A percentile compares a stretch with the other conserved stretches of the same genome.
These are phyloP conservation scores for Spodoptera littoralis DNA, from an alignment of 2,888 invertebrate genomes.

Conservation along the genomic window DNA sequence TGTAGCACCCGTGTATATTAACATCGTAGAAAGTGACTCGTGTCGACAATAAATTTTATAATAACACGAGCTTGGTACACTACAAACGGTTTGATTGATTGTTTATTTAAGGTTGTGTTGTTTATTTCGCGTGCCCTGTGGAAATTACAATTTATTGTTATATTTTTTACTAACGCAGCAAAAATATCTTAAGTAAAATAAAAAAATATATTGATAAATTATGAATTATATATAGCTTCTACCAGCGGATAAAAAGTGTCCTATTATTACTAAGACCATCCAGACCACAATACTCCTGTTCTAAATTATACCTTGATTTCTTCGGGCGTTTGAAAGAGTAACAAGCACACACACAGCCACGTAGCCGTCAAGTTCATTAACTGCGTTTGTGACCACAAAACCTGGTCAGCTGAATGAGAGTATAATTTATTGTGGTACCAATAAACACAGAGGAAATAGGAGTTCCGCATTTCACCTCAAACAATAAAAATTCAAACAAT, in stretches of 20 bases:
- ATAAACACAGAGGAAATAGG: conserved; percentile 24
- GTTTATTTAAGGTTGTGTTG: not conserved
- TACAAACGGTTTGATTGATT: conserved; percentile 19
- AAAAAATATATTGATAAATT: not conserved
- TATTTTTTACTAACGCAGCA: conserved; percentile 2
- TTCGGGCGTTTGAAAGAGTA: too few species aligned
- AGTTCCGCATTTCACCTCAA: conserved; percentile 38
- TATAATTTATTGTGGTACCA: conserved; percentile 13
- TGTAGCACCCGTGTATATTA: conserved; percentile 27
- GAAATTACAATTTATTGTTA: not conserved
- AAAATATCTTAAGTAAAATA: not conserved
- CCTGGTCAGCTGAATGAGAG: not conserved
- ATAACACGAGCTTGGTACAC: conserved; percentile 6
- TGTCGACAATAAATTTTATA: conserved; percentile 17
- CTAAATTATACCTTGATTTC: too few species aligned
- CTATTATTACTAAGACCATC: too few species aligned
- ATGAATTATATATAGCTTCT: too few species aligned
- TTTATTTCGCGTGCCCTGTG: too few species aligned
- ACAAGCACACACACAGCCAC: too few species aligned
- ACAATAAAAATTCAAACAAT: conserved; percentile 33
- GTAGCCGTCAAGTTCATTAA: not conserved
- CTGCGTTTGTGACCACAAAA: not conserved
- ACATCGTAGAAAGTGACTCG: conserved; percentile 26
- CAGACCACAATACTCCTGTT: too few species aligned
- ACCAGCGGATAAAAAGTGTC: too few species aligned